Conservation (phyloP, 2,113 vertebrate genomes). For the Tamias sibiricus region DNA sequence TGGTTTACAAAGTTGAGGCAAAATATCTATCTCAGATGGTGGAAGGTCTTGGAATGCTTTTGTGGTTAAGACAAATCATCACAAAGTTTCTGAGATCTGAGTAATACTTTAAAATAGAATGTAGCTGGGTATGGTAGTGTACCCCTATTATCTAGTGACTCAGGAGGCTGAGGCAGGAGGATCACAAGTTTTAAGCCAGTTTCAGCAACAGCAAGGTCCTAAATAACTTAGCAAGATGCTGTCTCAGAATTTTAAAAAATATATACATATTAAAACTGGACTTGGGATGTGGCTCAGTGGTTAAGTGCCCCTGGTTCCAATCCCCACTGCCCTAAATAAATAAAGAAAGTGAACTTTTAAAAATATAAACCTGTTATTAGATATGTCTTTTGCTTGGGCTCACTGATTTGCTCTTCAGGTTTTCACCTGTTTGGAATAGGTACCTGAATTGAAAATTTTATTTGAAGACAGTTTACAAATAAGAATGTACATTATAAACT, state of each 20-base stretch:
- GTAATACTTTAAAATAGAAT: neutral
- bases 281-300: too few species aligned
- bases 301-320: too few species aligned
- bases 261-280: too few species aligned
- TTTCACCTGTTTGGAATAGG: neutral
- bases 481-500: constrained; percentile 33
- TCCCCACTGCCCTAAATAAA: too few species aligned
- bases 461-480: constrained; percentile 31
- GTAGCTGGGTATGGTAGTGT: too few species aligned
- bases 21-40: neutral
- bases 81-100: neutral
- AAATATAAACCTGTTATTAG: neutral
- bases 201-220: too few species aligned
- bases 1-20: neutral
- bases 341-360: neutral
- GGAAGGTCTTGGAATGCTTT: neutral
- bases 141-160: too few species aligned
- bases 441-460: constrained; percentile 27
- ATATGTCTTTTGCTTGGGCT: constrained; percentile 18
- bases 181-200: too few species aligned
- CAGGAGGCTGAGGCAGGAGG: too few species aligned
- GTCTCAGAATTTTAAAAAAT: too few species aligned
- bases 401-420: neutral
- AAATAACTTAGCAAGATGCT: too few species aligned
- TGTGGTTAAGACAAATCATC: neutral